Percentiles rank a stretch among this genome's conserved stretches.
These are phyloP conservation scores for Opisthocomus hoazin DNA, from an alignment of 2,113 vertebrate species.

Conservation along the genomic window DNA sequence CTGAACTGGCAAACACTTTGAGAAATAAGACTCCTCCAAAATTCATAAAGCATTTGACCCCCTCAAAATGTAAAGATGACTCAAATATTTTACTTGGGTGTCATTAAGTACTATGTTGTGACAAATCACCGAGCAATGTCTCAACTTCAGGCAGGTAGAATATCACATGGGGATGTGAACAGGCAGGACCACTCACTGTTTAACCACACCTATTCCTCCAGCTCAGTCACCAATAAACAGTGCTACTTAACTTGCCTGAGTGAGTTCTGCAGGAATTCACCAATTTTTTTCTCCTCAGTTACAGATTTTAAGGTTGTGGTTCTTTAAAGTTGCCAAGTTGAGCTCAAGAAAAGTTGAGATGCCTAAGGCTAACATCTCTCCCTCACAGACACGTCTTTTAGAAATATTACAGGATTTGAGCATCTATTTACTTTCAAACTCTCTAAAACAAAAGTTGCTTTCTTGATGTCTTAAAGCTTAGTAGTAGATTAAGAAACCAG, in stretches of 20 bases:
- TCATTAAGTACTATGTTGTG: not conserved
- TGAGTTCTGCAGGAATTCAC: not conserved
- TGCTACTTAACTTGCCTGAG: not conserved
- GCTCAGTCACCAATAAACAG: not conserved
- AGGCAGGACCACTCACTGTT: not conserved
- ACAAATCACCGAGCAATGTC: not conserved
- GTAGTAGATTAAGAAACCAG: not conserved
- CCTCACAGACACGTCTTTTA: not conserved
- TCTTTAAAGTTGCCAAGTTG: not conserved
- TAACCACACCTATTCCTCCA: not conserved
- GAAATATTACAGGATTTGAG: not conserved
- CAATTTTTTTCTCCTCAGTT: not conserved
- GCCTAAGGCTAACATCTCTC: not conserved
- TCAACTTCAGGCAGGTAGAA: not conserved
- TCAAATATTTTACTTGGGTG: not conserved
- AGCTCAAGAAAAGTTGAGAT: not conserved
- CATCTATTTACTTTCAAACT: not conserved
- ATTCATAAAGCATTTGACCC: not conserved
- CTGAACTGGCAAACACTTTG: not conserved
- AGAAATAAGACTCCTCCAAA: not conserved
- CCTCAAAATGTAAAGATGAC: not conserved
- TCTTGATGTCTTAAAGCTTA: not conserved
- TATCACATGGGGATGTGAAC: not conserved
- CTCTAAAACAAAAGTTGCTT: not conserved
- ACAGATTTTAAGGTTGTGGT: not conserved